Evolutionary conservation across 2,113 vertebrate genomes (phyloP), one percentile per base, ranked within the genome.

Genomic region (Limanda limanda): DNA sequence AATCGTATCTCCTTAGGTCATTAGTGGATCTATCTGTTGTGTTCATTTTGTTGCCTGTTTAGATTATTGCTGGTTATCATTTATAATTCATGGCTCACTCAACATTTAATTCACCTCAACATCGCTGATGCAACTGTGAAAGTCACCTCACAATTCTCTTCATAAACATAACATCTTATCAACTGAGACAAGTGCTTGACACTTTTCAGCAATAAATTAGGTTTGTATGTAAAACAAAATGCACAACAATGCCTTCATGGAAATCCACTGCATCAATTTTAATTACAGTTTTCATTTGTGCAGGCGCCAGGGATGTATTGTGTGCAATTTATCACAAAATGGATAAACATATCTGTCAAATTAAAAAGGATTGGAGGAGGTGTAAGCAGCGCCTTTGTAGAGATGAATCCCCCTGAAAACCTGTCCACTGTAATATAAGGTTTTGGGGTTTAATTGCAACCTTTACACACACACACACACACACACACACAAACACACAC

Each of bases 311-410:
- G 71, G 73, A 82, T 48, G 20, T 17, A 77, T 74, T 83, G 71
- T 86, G 66, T 69, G 23, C 66, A 77, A 64, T 88, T 85, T 79
- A 88, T 88, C 68, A 77, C 14, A 71, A 79, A 77, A 78, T 79
- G 71, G 82, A 87, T 87, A 78, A 88, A 87, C 76, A 77, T 79
- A 88, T 87, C 81, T 37, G n/a, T 84, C 88, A 88, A 87, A 88
- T 88, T 79, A 84, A 91, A 86, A 79, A 64, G 64, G 78, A 85
- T 60, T 73, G 80, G 68, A 85, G 65, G 83, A 76, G 62, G 83
- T 67, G 42, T 59, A 73, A 86, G 64, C 24, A 1, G 68, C 8
- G 42, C 73, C 71, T 88, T 79, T 86, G 71, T 76, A 47, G 79
- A 72, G 82, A 75, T 56, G 71, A 89, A 82, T 78, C 76, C 65